Evolutionary conservation across 2,797 vertebrate genomes (phyloP), one percentile per base, ranked within the genome.

Genomic region (Echiichthys vipera): DNA sequence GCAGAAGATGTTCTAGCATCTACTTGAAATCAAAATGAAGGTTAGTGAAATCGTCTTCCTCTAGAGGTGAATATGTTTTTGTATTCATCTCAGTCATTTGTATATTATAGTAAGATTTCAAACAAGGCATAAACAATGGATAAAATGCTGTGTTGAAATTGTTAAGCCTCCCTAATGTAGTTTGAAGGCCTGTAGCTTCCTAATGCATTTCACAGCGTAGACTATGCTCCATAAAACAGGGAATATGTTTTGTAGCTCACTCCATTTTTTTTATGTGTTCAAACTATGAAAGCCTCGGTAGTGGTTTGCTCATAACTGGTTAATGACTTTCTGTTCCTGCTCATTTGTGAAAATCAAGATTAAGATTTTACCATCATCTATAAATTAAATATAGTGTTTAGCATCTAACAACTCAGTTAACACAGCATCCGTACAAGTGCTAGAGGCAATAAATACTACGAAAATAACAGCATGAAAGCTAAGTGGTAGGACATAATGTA

Each of bases 401-500:
- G 54, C 59, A 65, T 78, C 18, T 55, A 77, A 51, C 46, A 65
- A 45, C 59, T 73, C 59, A 46, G 81, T 79, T 89, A 80, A 82
- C 78, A 80, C 50, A 70, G 50, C 67, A 73, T 71, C 63, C 22
- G 14, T 62, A 71, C 75, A 47, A 65, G 62, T 61, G 72, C 85
- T 73, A 84, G 82, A 65, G 50, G 84, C 78, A 83, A 74, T 86
- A 82, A 84, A 83, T 86, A 71, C 32, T 64, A 74, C 58, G 73
- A 64, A 78, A 80, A 85, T 83, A 83, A 78, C 80, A 82, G 67
- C 77, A 71, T 78, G 68, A 79, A 76, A 81, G 78, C 80, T 77
- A 81, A 85, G 77, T 86, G 80, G 69, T 66, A 40, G 82, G 80
- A 85, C 87, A 89, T 86, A 80, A 86, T 82, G 82, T 88, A 88